Percentiles rank a stretch among this genome's conserved stretches.
These are phyloP conservation scores for Phymorhynchus buccinoides DNA, from an alignment of 1,140 invertebrate genomes.

Conservation along the genomic window DNA sequence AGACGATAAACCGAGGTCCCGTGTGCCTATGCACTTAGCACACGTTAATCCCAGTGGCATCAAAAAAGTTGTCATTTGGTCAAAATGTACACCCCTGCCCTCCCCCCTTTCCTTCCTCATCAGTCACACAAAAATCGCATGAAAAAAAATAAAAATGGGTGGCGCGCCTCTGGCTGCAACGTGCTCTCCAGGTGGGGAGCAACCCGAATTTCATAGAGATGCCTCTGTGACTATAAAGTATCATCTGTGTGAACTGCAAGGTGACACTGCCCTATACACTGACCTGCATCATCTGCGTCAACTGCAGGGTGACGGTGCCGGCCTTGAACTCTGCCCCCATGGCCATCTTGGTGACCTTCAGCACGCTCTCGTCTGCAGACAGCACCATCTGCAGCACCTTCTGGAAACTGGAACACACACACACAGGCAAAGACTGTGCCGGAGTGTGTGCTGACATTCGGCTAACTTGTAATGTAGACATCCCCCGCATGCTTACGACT, in stretches of 20 bases:
- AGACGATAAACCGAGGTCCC: too few relatives aligned
- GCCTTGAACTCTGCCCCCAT: slow-evolving; percentile 81
- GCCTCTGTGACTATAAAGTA: too few relatives aligned
- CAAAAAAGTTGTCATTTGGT: too few relatives aligned
- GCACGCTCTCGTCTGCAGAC: slow-evolving; percentile 83
- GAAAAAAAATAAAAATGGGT: too few relatives aligned
- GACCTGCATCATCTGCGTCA: slow-evolving; percentile 81
- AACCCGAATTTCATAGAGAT: too few relatives aligned
- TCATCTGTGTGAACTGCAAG: neutral
- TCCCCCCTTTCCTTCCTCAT: neutral
- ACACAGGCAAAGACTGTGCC: slow-evolving; percentile 1
- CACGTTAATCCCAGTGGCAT: too few relatives aligned
- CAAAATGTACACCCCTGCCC: neutral
- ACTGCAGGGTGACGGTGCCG: slow-evolving; percentile 81
- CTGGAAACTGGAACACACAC: slow-evolving; percentile 70
- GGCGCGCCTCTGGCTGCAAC: too few relatives aligned
- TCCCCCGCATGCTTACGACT: too few relatives aligned
- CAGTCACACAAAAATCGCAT: too few relatives aligned
- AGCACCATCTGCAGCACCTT: slow-evolving; percentile 76
- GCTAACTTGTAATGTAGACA: too few relatives aligned
- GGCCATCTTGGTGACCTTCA: slow-evolving; percentile 85
- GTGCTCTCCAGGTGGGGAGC: too few relatives aligned
- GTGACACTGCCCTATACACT: neutral
- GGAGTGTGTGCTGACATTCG: neutral
- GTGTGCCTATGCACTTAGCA: too few relatives aligned